Evolutionary conservation across 2,797 vertebrate genomes (phyloP).

Genomic region (Coregonus ussuriensis): DNA sequence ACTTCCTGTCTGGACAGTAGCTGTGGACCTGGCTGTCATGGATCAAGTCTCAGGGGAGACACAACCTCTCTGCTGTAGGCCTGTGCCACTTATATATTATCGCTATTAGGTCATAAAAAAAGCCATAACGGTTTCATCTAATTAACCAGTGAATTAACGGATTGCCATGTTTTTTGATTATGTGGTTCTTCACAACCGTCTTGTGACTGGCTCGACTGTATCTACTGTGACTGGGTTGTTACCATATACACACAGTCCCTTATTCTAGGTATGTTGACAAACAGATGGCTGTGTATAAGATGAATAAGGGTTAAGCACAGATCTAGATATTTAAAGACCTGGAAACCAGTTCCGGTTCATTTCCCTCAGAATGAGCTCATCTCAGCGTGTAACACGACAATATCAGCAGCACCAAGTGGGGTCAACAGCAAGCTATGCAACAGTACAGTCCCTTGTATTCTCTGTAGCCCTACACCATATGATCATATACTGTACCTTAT

Average conservation of each 20-base stretch:
- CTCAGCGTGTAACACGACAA: neutral
- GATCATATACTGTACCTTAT: neutral
- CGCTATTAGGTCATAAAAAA: neutral
- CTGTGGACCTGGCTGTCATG: neutral
- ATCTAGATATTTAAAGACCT: constrained; percentile 27
- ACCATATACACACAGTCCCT: neutral
- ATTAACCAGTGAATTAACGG: neutral
- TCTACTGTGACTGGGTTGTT: neutral
- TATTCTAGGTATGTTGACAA: neutral
- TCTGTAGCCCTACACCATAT: neutral
- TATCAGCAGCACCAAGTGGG: constrained; percentile 7
- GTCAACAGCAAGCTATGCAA: constrained; percentile 14
- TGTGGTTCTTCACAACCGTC: neutral
- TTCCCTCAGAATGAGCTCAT: constrained; percentile 35
- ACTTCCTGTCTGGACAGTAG: neutral
- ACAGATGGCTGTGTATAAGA: constrained; percentile 20
- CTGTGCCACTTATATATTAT: neutral
- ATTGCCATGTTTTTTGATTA: neutral
- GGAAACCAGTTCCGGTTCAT: constrained; percentile 31
- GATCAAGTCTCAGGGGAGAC: neutral
- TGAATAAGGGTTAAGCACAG: constrained; percentile 17
- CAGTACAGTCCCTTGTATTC: neutral
- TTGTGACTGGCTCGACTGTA: neutral
- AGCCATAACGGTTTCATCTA: neutral
- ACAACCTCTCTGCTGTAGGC: neutral